Base-by-base conservation (phyloP, 2,113 vertebrate species). In the Epinephelus moara region DNA sequence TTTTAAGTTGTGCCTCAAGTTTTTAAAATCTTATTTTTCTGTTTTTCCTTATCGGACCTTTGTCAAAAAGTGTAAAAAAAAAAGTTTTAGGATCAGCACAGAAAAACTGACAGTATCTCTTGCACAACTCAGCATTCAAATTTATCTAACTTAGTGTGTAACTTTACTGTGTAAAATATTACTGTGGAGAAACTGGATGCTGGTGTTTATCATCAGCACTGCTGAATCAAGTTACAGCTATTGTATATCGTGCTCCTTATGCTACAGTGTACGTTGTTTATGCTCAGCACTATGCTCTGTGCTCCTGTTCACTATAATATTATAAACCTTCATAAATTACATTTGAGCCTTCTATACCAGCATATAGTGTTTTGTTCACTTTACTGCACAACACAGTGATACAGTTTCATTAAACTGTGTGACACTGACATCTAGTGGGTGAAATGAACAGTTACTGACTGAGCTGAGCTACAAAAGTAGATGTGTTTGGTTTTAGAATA, bases 351-450 rank as follows among this genome's bases (percentile, higher is more conserved):
- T 50, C 19, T 49, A 7, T 30, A 18, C 23, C 18, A 75, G 14
- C 11, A 1, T 17, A 4, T 8, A 27, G 37, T n/a, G 6, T 45
- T 52, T 56, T 8, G 27, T 50, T 40, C 10, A 13, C 0, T 40
- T 15, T 33, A 6, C 3, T 47, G 33, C 10, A 55, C 4, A 45
- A 10, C 27, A 50, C 27, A 50, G 12, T 10, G 12, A 21, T 42
- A n/a, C 45, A 57, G 9, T 64, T 42, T 30, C 45, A 78, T 78
- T 60, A 59, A 72, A 80, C 68, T 85, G 82, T 88, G 45, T 53
- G 40, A 89, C 7, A 27, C 81, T 92, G 92, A 81, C 92, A 92
- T 71, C 94, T 91, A 86, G 86, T 92, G 93, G 85, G 53, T 42
- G 23, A 56, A 74, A 3, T 53, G 6, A 69, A 14, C 8, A 70